These are phyloP conservation scores for Pteronura brasiliensis DNA, from an alignment of 2,113 vertebrate genomes.

Conservation along the genomic window DNA sequence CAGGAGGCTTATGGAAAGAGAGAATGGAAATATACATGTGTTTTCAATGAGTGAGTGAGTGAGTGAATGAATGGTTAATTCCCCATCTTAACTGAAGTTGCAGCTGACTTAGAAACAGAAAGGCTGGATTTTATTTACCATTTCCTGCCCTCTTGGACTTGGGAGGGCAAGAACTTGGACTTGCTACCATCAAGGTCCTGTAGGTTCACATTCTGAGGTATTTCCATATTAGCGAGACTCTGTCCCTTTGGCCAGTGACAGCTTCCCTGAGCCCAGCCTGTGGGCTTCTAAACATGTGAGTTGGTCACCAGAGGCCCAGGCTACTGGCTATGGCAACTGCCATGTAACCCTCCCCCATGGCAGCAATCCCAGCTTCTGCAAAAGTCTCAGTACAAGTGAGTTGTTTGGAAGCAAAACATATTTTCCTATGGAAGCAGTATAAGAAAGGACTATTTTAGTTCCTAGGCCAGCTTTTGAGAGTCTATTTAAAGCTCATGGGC, in stretches of 20 bases:
- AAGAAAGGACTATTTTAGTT: not conserved
- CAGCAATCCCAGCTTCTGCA: slow-evolving; percentile 41
- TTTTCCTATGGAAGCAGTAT: slow-evolving; percentile 23
- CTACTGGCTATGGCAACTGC: not conserved
- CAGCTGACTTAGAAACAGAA: not conserved
- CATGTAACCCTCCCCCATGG: not conserved
- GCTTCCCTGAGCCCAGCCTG: not conserved
- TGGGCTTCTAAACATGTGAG: not conserved
- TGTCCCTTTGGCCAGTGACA: not conserved
- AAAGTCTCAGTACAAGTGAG: not conserved
- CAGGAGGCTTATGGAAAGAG: not conserved
- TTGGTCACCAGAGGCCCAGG: slow-evolving; percentile 5
- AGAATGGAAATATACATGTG: not conserved
- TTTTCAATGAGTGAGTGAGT: not conserved
- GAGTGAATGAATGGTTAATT: not conserved
- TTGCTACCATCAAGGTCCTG: too few species aligned
- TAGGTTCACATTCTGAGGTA: not conserved
- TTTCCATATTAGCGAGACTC: not conserved
- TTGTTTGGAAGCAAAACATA: slow-evolving; percentile 36
- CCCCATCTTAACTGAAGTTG: not conserved
- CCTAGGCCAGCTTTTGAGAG: not conserved
- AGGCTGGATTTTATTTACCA: not conserved
- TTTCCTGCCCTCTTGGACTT: not conserved
- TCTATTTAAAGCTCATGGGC: not conserved
- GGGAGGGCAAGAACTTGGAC: too few species aligned